phyloP scores from a whole-genome alignment of 37 sponge, comb jelly and placozoan genomes.

The Aplysina aerophoba region DNA sequence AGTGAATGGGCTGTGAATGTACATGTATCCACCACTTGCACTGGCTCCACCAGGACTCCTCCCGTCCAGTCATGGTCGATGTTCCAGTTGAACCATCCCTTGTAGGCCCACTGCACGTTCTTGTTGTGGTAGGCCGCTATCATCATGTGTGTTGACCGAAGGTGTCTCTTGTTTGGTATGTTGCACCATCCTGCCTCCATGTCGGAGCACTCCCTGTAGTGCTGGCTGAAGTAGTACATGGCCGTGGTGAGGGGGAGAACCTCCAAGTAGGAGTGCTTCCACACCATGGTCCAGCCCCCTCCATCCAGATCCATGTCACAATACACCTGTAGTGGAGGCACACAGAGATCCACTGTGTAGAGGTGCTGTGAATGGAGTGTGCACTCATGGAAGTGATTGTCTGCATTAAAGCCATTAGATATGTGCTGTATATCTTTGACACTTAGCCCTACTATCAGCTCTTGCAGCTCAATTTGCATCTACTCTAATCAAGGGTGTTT shows the following conservation, averaged over 20 bases:
- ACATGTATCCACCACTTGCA: constrained; percentile 32
- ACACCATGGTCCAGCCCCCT: constrained; percentile 44
- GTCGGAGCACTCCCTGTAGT: constrained; percentile 9
- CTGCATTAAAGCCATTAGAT: too few relatives aligned
- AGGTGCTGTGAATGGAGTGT: too few relatives aligned
- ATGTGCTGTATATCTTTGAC: too few relatives aligned
- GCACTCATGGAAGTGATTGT: too few relatives aligned
- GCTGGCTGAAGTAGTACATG: constrained; percentile 33
- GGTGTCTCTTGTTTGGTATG: constrained; percentile 19
- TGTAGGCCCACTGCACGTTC: constrained; percentile 14
- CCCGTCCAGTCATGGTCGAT: constrained; percentile 45
- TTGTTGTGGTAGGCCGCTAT: constrained; percentile 37
- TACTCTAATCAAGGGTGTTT: too few relatives aligned
- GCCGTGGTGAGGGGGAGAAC: neutral
- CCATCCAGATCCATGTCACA: constrained; percentile 40
- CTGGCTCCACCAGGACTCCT: constrained; percentile 24
- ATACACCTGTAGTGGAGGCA: neutral
- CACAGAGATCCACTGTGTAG: too few relatives aligned
- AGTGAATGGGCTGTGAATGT: neutral
- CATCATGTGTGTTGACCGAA: constrained; percentile 36
- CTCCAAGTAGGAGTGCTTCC: constrained; percentile 48
- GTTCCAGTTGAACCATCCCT: constrained; percentile 42
- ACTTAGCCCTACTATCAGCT: too few relatives aligned
- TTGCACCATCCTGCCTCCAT: constrained; percentile 37
- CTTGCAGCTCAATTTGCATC: too few relatives aligned